A percentile compares a stretch with the other conserved stretches of the same genome.
These are phyloP conservation scores for Brotula barbata DNA, from an alignment of 2,797 vertebrate species.

Conservation along the genomic window DNA sequence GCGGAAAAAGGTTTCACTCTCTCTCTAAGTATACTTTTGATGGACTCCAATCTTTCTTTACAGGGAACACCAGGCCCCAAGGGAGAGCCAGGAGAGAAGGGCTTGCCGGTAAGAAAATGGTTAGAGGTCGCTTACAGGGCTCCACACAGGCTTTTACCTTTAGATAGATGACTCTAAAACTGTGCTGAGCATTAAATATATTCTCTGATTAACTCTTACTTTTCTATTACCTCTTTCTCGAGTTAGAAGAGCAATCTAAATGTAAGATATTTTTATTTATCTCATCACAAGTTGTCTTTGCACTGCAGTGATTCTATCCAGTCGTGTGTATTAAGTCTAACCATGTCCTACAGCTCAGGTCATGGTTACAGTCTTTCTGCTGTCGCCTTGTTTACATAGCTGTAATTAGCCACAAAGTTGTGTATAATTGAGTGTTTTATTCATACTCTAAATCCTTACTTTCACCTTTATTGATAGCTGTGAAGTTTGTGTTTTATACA, in stretches of 20 bases:
- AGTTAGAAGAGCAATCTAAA: conserved; percentile 76
- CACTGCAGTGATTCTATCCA: conserved; percentile 31
- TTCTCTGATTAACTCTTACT: conserved; percentile 60
- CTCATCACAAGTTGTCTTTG: conserved; percentile 44
- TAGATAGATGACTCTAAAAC: conserved; percentile 10
- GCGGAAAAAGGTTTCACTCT: conserved; percentile 18
- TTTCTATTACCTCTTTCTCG: conserved; percentile 67
- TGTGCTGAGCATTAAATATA: conserved; percentile 28
- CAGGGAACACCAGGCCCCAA: conserved; percentile 88
- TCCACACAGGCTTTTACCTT: conserved; percentile 4
- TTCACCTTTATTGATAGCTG: conserved; percentile 22
- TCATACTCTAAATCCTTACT: conserved; percentile 33
- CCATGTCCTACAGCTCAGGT: conserved; percentile 37
- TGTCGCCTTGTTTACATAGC: conserved; percentile 35
- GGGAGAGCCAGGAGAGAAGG: conserved; percentile 91
- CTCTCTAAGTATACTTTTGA: conserved; percentile 27
- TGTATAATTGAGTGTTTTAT: conserved; percentile 30
- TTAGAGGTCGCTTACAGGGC: conserved; percentile 20
- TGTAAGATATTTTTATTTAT: conserved; percentile 72
- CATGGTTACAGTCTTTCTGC: conserved; percentile 38
- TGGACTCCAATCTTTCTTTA: conserved; percentile 32
- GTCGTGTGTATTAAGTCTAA: conserved; percentile 34
- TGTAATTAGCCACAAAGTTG: conserved; percentile 22
- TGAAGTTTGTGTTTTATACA: conserved; percentile 26
- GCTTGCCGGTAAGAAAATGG: conserved; percentile 87